Evolutionary conservation across 1,140 invertebrate genomes (phyloP), one percentile per base, ranked within the genome.

Genomic region (Leucophenga varia): DNA sequence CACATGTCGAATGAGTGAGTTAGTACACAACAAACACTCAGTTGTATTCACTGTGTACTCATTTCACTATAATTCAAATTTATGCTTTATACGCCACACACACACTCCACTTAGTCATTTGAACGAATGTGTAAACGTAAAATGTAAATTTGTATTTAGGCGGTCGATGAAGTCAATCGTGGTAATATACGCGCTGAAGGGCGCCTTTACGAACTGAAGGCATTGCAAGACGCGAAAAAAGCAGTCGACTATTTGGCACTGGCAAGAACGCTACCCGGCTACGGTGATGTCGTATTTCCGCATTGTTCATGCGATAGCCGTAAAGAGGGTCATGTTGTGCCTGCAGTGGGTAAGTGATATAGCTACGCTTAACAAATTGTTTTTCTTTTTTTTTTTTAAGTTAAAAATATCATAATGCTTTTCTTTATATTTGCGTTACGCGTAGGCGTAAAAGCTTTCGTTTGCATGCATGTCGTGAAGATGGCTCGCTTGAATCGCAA

Each of bases 291-390:
- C 14, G 88, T 92, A 22, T 96, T 97, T 78, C 95, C 95, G 14
- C 93, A 95, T 77, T 97, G 94, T 79, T 80, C 86, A n/a, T 95
- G 92, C 79, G 93, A 97, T 79, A 92, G 91, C 19, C 79, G 91
- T 17, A 94, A 95, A 76, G 91, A 91, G 60, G 93, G 92, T 41
- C 91, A 94, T 77, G 91, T 96, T 6, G 83, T 95, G 31, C 86
- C 90, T 3, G 84, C 85, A 12, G 80, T 95, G 30, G 87, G 88
- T 48, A 58, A 72, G 72, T 67, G 7, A 32, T 10, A 20, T 18
- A 13, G n/a, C n/a, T n/a, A n/a, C n/a, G n/a, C n/a, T n/a, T n/a
- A n/a, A n/a, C n/a, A n/a, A n/a, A n/a, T n/a, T n/a, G n/a, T n/a
- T n/a, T n/a, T n/a, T n/a, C n/a, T n/a, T n/a, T n/a, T n/a, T n/a